A percentile compares a stretch with the other conserved stretches of the same genome.
Evolutionary conservation across 2,888 invertebrate genomes (phyloP).

Genomic region (Rapana venosa): DNA sequence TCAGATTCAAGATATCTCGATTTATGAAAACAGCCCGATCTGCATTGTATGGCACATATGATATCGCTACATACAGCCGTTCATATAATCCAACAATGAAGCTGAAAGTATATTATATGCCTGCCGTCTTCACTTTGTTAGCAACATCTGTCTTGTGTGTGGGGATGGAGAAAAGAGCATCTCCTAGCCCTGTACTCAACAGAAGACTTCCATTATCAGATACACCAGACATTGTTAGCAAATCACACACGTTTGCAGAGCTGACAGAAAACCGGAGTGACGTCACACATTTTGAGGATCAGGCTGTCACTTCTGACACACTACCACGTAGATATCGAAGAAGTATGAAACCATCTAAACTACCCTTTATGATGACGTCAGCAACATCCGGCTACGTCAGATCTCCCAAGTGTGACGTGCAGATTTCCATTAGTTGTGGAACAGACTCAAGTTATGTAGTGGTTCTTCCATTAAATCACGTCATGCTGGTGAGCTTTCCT

Average conservation of each 20-base stretch:
- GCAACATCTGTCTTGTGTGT: background rate
- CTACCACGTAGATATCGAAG: background rate
- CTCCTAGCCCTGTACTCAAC: background rate
- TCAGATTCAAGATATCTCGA: too few relatives aligned
- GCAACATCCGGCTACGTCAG: background rate
- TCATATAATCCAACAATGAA: background rate
- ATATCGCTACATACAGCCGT: too few relatives aligned
- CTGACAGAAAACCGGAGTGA: background rate
- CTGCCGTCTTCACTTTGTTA: background rate
- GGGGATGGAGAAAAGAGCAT: background rate
- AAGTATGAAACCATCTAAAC: background rate
- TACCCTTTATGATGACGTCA: slow-evolving; percentile 12
- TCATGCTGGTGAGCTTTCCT: slow-evolving; percentile 7
- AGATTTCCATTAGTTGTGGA: background rate
- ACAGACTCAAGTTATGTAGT: background rate
- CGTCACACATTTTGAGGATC: background rate
- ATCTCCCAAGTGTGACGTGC: background rate
- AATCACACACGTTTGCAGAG: background rate
- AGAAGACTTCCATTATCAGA: background rate
- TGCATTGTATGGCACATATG: too few relatives aligned
- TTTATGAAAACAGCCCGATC: too few relatives aligned
- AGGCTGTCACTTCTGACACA: background rate
- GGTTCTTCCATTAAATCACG: background rate
- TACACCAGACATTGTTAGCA: background rate
- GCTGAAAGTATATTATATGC: background rate